Percentiles rank a stretch among this genome's conserved stretches.
Conservation (phyloP, 2,888 invertebrate species). For the Mimumesa dahlbomi region DNA sequence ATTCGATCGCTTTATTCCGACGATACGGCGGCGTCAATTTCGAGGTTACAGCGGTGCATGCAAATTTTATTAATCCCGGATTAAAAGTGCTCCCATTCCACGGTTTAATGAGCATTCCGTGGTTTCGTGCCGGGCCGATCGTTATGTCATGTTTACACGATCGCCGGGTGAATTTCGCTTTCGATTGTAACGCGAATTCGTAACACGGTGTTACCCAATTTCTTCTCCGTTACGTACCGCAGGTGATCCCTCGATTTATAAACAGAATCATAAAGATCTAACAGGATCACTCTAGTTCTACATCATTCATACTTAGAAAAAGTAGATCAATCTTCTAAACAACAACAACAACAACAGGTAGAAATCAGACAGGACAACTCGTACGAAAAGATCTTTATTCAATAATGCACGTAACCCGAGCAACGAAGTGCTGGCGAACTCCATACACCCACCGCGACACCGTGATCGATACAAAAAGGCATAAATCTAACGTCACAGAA, state of each 20-base stretch:
- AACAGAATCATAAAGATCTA: too few relatives aligned
- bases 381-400: conserved; percentile 58
- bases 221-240: not conserved
- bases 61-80: conserved; percentile 42
- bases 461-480: conserved; percentile 6
- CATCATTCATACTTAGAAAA: too few relatives aligned
- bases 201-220: not conserved
- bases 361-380: too few relatives aligned
- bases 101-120: conserved; percentile 38
- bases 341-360: too few relatives aligned
- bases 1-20: conserved; percentile 15
- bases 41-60: conserved; percentile 13
- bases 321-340: too few relatives aligned
- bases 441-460: conserved; percentile 15
- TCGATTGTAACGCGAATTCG: conserved; percentile 17
- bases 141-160: conserved; percentile 1
- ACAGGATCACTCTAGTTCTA: too few relatives aligned
- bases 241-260: not conserved
- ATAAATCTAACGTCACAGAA: conserved; percentile 7
- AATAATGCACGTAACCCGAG: conserved; percentile 21
- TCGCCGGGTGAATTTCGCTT: conserved; percentile 23
- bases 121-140: not conserved
- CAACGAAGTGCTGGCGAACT: conserved; percentile 19
- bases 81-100: conserved; percentile 28
- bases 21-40: conserved; percentile 8